Percentiles rank a stretch among this genome's conserved stretches.
Evolutionary conservation across 2,797 vertebrate genomes (phyloP).

Genomic region (Avahi laniger): DNA sequence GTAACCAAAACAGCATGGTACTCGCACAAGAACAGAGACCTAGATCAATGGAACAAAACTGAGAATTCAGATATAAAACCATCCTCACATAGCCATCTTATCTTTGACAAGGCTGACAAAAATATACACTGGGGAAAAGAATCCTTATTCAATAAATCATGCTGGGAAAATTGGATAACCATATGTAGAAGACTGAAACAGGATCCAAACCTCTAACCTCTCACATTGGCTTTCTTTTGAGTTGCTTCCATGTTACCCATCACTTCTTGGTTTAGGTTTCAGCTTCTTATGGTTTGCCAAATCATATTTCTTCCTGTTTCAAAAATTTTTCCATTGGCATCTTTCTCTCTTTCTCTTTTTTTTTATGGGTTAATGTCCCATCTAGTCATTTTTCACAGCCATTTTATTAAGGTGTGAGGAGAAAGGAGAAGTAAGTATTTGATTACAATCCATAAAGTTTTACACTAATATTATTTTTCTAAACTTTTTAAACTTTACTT

Average conservation of each 20-base stretch:
- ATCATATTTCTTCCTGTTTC: background rate
- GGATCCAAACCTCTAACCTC: too few relatives aligned
- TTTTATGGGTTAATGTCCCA: background rate
- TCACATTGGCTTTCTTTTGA: background rate
- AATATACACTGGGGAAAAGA: too few relatives aligned
- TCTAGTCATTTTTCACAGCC: background rate
- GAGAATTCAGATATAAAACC: too few relatives aligned
- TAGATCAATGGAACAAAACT: too few relatives aligned
- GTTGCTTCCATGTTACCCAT: background rate
- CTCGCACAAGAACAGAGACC: too few relatives aligned
- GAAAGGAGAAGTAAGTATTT: background rate
- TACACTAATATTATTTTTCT: background rate
- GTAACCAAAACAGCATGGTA: too few relatives aligned
- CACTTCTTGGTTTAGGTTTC: background rate
- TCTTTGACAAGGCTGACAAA: too few relatives aligned
- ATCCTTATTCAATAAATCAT: too few relatives aligned
- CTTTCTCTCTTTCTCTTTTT: background rate
- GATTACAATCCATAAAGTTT: background rate
- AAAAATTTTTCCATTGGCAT: background rate
- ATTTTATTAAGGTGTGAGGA: background rate
- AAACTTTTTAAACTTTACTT: background rate
- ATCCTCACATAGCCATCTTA: too few relatives aligned
- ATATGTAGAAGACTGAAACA: too few relatives aligned
- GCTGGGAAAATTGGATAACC: too few relatives aligned
- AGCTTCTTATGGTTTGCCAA: background rate